Conservation (phyloP, 2,113 vertebrate species). For the Ochotona princeps region DNA sequence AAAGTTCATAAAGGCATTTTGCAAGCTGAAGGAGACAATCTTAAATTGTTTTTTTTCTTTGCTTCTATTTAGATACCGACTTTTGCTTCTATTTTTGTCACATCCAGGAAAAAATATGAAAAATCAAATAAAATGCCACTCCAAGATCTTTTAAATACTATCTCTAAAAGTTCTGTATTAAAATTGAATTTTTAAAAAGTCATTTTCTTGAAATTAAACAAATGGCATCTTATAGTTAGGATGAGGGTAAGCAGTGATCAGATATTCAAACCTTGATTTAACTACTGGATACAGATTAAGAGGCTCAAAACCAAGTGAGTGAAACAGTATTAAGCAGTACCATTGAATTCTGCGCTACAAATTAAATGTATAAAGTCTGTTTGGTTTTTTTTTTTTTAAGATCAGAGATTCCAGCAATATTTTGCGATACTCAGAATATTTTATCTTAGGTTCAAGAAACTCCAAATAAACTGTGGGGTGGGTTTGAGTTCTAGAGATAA, state of each 20-base stretch:
- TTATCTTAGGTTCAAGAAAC: conserved; percentile 53
- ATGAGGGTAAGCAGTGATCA: conserved; percentile 49
- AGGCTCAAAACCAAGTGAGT: conserved; percentile 61
- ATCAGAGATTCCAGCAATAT: conserved; percentile 7
- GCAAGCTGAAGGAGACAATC: conserved; percentile 72
- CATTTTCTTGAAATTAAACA: conserved; percentile 64
- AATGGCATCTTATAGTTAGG: conserved; percentile 45
- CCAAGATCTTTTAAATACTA: conserved; percentile 51
- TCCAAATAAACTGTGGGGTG: conserved; percentile 52
- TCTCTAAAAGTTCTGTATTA: conserved; percentile 43
- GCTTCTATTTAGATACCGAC: conserved; percentile 70
- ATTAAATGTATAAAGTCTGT: conserved; percentile 40
- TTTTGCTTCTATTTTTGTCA: conserved; percentile 67
- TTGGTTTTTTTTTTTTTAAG: not conserved
- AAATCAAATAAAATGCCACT: conserved; percentile 54
- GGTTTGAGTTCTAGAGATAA: conserved; percentile 66
- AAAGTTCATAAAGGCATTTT: conserved; percentile 77
- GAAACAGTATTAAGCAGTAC: conserved; percentile 33
- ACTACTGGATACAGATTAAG: conserved; percentile 44
- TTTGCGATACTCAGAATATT: conserved; percentile 21
- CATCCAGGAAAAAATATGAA: conserved; percentile 29
- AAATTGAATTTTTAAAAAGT: conserved; percentile 43
- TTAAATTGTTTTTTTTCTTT: conserved; percentile 71
- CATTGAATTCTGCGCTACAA: not conserved
- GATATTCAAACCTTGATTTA: conserved; percentile 58